Percentiles rank a stretch among this genome's conserved stretches.
phyloP scores from a whole-genome alignment of 2,113 vertebrate genomes.

The Callocephalon fimbriatum region DNA sequence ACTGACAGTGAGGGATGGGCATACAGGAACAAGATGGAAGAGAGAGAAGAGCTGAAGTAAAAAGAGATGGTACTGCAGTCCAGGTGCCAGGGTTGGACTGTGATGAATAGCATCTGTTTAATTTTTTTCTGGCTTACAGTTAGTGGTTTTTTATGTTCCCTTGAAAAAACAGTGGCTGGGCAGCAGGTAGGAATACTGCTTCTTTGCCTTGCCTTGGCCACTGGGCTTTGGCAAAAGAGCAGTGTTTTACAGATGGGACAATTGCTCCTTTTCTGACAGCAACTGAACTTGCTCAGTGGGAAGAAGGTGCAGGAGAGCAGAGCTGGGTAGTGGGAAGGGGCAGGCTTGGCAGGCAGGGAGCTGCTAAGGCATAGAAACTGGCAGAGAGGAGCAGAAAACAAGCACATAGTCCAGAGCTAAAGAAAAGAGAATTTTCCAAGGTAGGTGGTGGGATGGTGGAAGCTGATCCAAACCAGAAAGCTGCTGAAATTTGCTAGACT shows the following conservation, averaged over 20 bases:
- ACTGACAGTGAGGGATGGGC: background rate
- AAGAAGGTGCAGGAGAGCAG: background rate
- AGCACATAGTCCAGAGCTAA: background rate
- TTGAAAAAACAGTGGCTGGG: background rate
- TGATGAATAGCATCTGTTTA: slow-evolving; percentile 25
- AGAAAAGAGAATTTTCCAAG: background rate
- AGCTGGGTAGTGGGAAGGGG: background rate
- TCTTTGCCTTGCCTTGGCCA: background rate
- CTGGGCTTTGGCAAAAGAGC: background rate
- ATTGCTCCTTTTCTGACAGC: background rate
- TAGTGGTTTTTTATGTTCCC: background rate
- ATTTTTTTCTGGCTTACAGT: slow-evolving; percentile 2
- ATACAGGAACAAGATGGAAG: background rate
- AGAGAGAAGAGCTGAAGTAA: background rate
- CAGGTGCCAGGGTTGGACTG: background rate
- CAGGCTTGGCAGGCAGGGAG: background rate
- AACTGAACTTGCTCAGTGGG: background rate
- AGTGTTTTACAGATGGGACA: background rate
- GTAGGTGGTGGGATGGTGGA: background rate
- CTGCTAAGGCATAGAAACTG: background rate
- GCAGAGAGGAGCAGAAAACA: background rate
- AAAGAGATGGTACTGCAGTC: background rate
- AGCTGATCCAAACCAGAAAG: background rate
- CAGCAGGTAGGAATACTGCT: background rate
- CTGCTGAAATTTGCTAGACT: background rate